A percentile compares a stretch with the other conserved stretches of the same genome.
phyloP scores from a whole-genome alignment of 2,888 invertebrate genomes.

The Pandemis heparana region DNA sequence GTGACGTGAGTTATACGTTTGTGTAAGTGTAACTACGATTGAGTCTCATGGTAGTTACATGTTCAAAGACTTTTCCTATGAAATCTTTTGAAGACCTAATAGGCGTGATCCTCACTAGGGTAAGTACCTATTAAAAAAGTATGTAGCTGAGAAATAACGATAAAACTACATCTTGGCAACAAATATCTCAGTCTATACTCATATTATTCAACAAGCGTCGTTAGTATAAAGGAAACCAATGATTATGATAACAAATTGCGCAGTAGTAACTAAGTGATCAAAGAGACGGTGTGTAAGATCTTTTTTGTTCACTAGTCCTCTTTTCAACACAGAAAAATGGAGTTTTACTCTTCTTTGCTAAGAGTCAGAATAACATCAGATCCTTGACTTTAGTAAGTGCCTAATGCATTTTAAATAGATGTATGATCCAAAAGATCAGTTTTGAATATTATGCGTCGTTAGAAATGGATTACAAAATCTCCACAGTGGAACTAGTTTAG shows the following conservation, averaged over 20 bases:
- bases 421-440: neutral
- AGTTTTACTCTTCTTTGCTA: neutral
- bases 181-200: neutral
- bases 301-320: constrained; percentile 11
- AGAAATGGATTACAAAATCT: neutral
- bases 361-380: neutral
- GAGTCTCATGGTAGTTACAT: no score
- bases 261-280: constrained; percentile 8
- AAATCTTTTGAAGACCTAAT: neutral
- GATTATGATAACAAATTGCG: constrained; percentile 21
- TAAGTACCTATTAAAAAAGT: neutral
- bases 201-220: constrained; percentile 1
- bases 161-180: neutral
- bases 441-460: neutral
- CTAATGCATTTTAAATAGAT: neutral
- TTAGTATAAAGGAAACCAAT: constrained; percentile 17
- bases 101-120: neutral
- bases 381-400: neutral
- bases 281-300: constrained; percentile 7
- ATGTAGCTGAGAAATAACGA: neutral
- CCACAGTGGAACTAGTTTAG: neutral
- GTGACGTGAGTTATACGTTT: no score
- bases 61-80: neutral
- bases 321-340: neutral
- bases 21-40: no score